Evolutionary conservation across 35 echinoderm and acorn worm species (phyloP).

Genomic region (Acanthaster planci): DNA sequence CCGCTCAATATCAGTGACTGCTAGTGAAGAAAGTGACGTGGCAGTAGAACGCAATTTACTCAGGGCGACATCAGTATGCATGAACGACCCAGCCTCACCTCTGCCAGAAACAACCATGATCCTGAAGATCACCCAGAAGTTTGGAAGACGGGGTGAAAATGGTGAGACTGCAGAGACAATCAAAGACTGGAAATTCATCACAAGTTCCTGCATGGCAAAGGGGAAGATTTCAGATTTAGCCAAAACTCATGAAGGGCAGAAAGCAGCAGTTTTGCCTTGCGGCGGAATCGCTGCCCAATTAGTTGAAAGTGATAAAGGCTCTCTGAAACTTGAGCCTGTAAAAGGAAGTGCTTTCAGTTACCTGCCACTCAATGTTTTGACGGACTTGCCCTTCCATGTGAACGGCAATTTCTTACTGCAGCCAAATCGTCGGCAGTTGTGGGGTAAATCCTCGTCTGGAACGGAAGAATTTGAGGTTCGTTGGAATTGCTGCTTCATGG

Average conservation of each 20-base stretch:
- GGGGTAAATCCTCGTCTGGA: background rate
- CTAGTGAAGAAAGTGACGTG: background rate
- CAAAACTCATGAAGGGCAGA: background rate
- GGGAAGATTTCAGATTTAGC: background rate
- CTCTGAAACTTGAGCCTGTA: background rate
- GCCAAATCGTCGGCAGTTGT: conserved; percentile 14
- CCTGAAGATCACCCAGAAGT: background rate
- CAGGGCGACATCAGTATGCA: background rate
- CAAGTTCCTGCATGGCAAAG: background rate
- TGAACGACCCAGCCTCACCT: background rate
- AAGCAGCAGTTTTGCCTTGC: background rate
- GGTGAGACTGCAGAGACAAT: background rate
- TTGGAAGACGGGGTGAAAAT: too few relatives aligned
- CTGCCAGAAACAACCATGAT: conserved; percentile 11
- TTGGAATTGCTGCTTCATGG: conserved; percentile 51
- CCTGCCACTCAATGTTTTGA: conserved; percentile 20
- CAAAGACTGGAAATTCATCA: background rate
- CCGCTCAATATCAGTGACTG: background rate
- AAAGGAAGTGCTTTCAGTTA: conserved; percentile 21
- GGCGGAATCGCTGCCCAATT: conserved; percentile 18
- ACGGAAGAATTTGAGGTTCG: conserved; percentile 18
- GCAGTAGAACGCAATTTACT: conserved; percentile 12
- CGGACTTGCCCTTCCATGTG: conserved; percentile 26
- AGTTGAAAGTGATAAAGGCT: background rate
- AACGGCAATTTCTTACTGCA: conserved; percentile 36